Conservation (phyloP, 2,113 vertebrate species). For the Pholis gunnellus region DNA sequence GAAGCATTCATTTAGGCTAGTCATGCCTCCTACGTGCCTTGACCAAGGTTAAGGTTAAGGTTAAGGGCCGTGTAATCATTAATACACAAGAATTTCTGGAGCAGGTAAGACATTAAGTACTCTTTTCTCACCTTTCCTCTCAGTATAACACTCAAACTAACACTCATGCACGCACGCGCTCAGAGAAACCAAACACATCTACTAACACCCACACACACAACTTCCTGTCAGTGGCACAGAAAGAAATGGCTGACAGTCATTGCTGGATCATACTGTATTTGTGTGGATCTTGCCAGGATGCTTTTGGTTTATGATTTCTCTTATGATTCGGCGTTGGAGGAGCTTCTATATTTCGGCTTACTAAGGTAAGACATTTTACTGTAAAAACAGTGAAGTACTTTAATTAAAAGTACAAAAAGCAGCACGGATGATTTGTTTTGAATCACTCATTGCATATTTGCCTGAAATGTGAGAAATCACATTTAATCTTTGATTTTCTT, state of each 20-base stretch:
- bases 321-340: conserved; percentile 8
- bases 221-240: not conserved
- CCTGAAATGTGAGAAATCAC: not conserved
- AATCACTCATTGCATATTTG: not conserved
- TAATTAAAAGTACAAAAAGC: not conserved
- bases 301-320: conserved; percentile 22
- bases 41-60: conserved; percentile 56
- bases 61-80: conserved; percentile 74
- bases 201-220: conserved; percentile 14
- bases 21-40: conserved; percentile 36
- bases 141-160: conserved; percentile 20
- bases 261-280: conserved; percentile 4
- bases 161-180: conserved; percentile 16
- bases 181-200: conserved; percentile 7
- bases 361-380: conserved; percentile 47
- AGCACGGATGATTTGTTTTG: not conserved
- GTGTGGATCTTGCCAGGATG: conserved; percentile 27
- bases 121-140: conserved; percentile 62
- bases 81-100: conserved; percentile 63
- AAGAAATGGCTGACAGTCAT: conserved; percentile 48
- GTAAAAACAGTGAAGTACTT: not conserved
- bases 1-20: not conserved
- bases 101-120: conserved; percentile 76
- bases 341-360: not conserved
- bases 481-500: not conserved